These are phyloP conservation scores for Aphidius ervi DNA, from an alignment of 1,140 invertebrate species.

Conservation along the genomic window DNA sequence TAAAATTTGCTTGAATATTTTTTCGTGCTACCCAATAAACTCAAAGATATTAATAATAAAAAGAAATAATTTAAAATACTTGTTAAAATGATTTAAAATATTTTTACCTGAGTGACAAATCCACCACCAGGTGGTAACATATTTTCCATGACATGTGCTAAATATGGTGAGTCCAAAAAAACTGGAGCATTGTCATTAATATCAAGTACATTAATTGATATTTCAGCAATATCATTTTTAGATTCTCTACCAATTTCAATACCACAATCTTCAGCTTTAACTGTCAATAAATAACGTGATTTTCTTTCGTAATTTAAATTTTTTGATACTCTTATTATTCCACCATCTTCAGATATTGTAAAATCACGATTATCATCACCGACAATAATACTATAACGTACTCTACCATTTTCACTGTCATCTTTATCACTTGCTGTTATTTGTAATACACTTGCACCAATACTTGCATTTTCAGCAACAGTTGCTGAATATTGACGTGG, in stretches of 20 bases:
- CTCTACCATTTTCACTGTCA: slow-evolving; percentile 80
- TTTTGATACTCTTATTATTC: slow-evolving; percentile 82
- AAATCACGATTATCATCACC: slow-evolving; percentile 90
- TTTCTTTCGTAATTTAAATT: slow-evolving; percentile 89
- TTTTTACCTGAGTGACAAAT: slow-evolving; percentile 61
- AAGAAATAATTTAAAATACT: too few species aligned
- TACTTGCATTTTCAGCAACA: slow-evolving; percentile 88
- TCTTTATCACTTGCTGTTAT: slow-evolving; percentile 89
- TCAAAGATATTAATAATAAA: background rate
- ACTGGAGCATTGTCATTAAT: slow-evolving; percentile 93
- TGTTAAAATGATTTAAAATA: background rate
- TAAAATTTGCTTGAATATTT: too few species aligned
- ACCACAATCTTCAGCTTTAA: slow-evolving; percentile 86
- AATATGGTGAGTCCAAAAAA: slow-evolving; percentile 86
- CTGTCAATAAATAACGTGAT: slow-evolving; percentile 73
- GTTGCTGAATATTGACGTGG: slow-evolving; percentile 82
- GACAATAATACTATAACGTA: slow-evolving; percentile 81
- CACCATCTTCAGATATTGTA: slow-evolving; percentile 83
- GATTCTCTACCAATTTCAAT: slow-evolving; percentile 57
- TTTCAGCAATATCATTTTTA: slow-evolving; percentile 68
- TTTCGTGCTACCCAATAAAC: background rate
- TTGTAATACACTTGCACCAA: slow-evolving; percentile 84
- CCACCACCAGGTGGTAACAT: slow-evolving; percentile 71
- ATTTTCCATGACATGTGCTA: slow-evolving; percentile 91
- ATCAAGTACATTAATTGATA: slow-evolving; percentile 74